Evolutionary conservation across 2,888 invertebrate species (phyloP).

Genomic region (Pseudolycoriella hygida): DNA sequence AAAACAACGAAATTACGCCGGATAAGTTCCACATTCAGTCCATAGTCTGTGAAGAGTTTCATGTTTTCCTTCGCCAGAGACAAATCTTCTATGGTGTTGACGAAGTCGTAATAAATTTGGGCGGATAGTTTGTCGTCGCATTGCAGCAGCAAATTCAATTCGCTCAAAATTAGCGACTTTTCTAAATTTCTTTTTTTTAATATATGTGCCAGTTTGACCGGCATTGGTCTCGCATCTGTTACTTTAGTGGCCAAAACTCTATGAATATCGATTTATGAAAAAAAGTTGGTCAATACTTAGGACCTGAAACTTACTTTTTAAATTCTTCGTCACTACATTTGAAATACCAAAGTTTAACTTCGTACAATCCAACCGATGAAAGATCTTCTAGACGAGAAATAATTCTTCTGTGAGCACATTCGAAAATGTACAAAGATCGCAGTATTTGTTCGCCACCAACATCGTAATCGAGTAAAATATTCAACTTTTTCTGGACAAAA

Average conservation of each 20-base stretch:
- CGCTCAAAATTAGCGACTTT: not conserved
- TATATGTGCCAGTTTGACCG: not conserved
- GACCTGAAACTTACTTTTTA: not conserved
- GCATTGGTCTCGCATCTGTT: not conserved
- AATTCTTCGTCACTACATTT: conserved; percentile 1
- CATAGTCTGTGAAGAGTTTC: not conserved
- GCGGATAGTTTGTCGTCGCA: not conserved
- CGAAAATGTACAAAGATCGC: not conserved
- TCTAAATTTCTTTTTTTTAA: not conserved
- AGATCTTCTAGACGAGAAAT: not conserved
- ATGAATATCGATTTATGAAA: no score
- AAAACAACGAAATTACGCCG: not conserved
- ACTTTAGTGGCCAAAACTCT: no score
- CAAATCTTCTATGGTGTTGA: not conserved
- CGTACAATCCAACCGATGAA: not conserved
- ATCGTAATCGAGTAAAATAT: conserved; percentile 2
- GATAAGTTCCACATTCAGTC: not conserved
- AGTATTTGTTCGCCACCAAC: not conserved
- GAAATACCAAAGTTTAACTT: conserved; percentile 1
- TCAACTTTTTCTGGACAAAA: not conserved
- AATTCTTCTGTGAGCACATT: not conserved
- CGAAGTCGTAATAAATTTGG: not conserved
- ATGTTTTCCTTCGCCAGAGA: not conserved
- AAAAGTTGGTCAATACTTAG: no score
- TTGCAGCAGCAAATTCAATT: not conserved